Evolutionary conservation across 2,888 invertebrate genomes (phyloP).

Genomic region (Tinea semifulvella): DNA sequence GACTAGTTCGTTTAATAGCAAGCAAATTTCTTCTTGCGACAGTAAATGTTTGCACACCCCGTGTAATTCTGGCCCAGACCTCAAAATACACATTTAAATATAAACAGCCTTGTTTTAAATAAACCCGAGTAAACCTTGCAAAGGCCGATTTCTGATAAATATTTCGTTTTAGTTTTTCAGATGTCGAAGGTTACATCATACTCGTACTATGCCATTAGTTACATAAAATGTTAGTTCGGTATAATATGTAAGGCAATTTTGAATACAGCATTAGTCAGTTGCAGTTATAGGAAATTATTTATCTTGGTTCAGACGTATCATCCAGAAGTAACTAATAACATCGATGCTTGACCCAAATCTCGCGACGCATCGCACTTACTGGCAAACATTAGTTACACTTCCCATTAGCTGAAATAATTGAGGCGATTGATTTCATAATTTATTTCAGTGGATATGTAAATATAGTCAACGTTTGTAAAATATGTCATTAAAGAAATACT

Average conservation of each 20-base stretch:
- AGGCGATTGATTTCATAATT: too few relatives aligned
- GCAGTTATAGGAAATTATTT: slow-evolving; percentile 3
- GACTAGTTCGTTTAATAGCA: not conserved
- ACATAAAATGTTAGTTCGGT: slow-evolving; percentile 14
- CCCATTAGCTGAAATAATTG: too few relatives aligned
- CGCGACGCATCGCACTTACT: not conserved
- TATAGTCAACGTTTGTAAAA: too few relatives aligned
- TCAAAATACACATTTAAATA: slow-evolving; percentile 16
- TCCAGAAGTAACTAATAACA: slow-evolving; percentile 5
- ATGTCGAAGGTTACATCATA: slow-evolving; percentile 10
- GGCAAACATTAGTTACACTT: too few relatives aligned
- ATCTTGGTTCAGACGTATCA: slow-evolving; percentile 11
- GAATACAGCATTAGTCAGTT: slow-evolving; percentile 10
- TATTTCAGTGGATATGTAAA: too few relatives aligned
- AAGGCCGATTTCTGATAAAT: slow-evolving; percentile 27
- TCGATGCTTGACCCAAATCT: slow-evolving; percentile 11
- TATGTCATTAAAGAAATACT: too few relatives aligned
- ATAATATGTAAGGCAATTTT: slow-evolving; percentile 9
- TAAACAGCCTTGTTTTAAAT: slow-evolving; percentile 34
- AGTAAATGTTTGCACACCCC: not conserved
- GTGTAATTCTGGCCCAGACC: slow-evolving; percentile 3
- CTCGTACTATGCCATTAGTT: not conserved
- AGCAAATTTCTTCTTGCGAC: slow-evolving; percentile 3
- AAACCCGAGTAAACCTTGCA: slow-evolving; percentile 26
- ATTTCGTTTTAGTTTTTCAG: slow-evolving; percentile 17